Conservation (phyloP, 2,888 invertebrate genomes). For the Adelphocoris suturalis region DNA sequence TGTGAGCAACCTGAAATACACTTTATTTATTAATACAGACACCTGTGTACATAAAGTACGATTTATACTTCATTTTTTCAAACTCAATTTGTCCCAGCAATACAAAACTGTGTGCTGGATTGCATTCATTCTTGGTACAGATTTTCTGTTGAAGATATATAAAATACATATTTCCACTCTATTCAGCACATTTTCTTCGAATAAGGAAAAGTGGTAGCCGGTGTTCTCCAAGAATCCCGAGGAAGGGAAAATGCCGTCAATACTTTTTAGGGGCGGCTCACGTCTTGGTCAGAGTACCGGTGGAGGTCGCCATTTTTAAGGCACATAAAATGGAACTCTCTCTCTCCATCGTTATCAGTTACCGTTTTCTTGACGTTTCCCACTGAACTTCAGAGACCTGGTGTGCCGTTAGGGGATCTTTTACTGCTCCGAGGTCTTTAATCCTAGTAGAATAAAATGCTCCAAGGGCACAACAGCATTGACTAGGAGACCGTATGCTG, state of each 20-base stretch:
- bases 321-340: background rate
- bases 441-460: background rate
- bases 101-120: no score
- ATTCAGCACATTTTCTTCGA: background rate
- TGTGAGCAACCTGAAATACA: no score
- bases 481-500: background rate
- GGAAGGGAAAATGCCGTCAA: slow-evolving; percentile 2
- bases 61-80: no score
- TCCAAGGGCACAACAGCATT: background rate
- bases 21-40: no score
- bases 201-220: slow-evolving; percentile 5
- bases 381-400: background rate
- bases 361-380: background rate
- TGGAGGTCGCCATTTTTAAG: background rate
- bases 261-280: slow-evolving; percentile 27
- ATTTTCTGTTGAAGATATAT: background rate
- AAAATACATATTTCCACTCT: background rate
- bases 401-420: background rate
- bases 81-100: no score
- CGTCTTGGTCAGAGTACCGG: slow-evolving; percentile 11
- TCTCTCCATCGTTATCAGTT: background rate
- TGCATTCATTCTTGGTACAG: no score
- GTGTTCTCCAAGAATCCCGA: background rate
- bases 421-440: background rate
- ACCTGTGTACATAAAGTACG: no score